Evolutionary conservation across 2,888 invertebrate species (phyloP).

Genomic region (Branchellion lobata): DNA sequence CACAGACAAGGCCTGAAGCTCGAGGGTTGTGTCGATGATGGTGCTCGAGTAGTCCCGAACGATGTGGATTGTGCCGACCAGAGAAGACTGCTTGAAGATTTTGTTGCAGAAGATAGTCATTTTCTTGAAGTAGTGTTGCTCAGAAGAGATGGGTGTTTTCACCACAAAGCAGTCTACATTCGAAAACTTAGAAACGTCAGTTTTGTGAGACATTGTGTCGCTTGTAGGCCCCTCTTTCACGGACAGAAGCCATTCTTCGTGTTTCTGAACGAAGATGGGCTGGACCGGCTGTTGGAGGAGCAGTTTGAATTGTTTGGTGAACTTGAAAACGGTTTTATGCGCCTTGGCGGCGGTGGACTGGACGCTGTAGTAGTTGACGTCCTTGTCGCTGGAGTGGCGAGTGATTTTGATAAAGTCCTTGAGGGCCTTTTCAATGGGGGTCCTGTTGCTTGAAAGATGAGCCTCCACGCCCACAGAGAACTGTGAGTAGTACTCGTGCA

Average conservation of each 20-base stretch:
- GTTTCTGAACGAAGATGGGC: conserved; percentile 42
- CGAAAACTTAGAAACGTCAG: not conserved
- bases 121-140: conserved; percentile 17
- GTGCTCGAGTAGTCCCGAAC: conserved; percentile 53
- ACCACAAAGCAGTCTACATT: not conserved
- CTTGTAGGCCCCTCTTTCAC: not conserved
- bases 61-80: not conserved
- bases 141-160: not conserved
- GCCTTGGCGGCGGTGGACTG: conserved; percentile 84
- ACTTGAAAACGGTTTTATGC: conserved; percentile 82
- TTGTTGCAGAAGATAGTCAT: conserved; percentile 30
- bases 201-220: not conserved
- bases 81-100: conserved; percentile 11
- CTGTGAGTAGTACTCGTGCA: conserved; percentile 80
- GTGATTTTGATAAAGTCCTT: conserved; percentile 91
- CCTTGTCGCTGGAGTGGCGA: conserved; percentile 77
- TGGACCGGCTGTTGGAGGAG: conserved; percentile 47
- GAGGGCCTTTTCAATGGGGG: conserved; percentile 86
- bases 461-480: conserved; percentile 71
- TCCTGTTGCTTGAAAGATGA: conserved; percentile 71
- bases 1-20: conserved; percentile 68
- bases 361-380: conserved; percentile 85
- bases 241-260: not conserved
- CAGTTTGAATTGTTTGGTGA: conserved; percentile 74
- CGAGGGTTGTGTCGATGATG: conserved; percentile 64